Percentiles rank a stretch among this genome's conserved stretches.
These are phyloP conservation scores for Puma concolor DNA, from an alignment of 2,113 vertebrate genomes.

Conservation along the genomic window DNA sequence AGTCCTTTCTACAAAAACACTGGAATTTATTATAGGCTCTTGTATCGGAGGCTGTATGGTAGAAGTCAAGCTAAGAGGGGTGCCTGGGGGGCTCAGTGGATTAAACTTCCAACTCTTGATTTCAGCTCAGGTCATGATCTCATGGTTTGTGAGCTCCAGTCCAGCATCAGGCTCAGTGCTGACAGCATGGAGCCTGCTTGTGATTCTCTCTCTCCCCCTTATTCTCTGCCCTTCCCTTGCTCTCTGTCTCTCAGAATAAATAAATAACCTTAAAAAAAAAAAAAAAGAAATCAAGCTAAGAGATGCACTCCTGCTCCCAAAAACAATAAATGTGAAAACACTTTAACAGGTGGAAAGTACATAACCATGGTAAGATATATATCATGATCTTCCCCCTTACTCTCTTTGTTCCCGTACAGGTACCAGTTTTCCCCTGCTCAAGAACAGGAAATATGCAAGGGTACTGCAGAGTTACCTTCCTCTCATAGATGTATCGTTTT, in stretches of 20 bases:
- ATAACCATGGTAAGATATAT: background rate
- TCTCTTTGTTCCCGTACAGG: background rate
- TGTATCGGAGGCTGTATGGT: background rate
- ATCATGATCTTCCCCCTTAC: background rate
- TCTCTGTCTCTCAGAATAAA: too few species aligned
- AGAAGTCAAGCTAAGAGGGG: background rate
- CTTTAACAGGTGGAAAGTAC: background rate
- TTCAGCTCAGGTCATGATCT: too few species aligned
- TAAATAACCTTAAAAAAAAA: too few species aligned
- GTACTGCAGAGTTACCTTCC: slow-evolving; percentile 73
- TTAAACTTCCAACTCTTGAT: too few species aligned
- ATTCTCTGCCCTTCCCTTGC: too few species aligned
- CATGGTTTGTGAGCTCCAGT: too few species aligned
- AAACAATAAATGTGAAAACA: background rate
- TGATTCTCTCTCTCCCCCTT: too few species aligned
- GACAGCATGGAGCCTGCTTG: too few species aligned
- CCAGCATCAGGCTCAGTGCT: too few species aligned
- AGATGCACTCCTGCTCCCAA: background rate
- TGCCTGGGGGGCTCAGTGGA: too few species aligned
- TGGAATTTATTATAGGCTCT: background rate
- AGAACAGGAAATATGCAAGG: background rate
- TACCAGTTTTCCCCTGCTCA: background rate
- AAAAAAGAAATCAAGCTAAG: background rate
- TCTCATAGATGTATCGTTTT: slow-evolving; percentile 80
- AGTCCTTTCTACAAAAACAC: background rate